Conservation (phyloP, 2,113 vertebrate genomes). For the Trachemys scripta region DNA sequence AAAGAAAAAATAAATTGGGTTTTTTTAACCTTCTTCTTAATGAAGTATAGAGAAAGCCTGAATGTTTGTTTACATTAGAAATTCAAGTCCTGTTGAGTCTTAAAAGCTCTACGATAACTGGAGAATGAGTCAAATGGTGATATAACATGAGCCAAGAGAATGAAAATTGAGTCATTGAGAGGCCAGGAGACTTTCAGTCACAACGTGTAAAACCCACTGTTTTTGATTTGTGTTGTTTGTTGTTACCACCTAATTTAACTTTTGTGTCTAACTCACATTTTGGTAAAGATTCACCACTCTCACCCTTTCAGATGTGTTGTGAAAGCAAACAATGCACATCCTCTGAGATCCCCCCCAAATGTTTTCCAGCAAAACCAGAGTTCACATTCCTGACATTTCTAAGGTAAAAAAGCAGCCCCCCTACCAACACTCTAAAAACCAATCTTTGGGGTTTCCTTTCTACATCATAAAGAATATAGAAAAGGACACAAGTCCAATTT, state of each 20-base stretch:
- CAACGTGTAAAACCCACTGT: background rate
- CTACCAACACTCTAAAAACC: background rate
- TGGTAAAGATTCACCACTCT: background rate
- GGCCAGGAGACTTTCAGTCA: constrained; percentile 33
- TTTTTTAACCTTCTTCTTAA: background rate
- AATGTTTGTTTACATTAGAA: constrained; percentile 4
- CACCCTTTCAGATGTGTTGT: background rate
- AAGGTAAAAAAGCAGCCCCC: background rate
- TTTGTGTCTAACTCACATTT: constrained; percentile 12
- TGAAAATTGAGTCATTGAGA: background rate
- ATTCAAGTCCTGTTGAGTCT: constrained; percentile 1
- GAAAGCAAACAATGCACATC: background rate
- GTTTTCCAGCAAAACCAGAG: background rate
- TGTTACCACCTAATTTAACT: constrained; percentile 34
- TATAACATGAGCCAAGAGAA: constrained; percentile 44
- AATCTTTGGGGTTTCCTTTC: background rate
- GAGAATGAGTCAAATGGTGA: constrained; percentile 39
- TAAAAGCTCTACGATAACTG: constrained; percentile 16
- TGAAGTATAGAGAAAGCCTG: background rate
- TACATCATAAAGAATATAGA: background rate
- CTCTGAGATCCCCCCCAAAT: background rate
- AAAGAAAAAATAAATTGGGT: background rate
- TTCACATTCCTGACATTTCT: background rate
- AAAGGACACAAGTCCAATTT: background rate
- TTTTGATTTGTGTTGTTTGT: background rate